These are phyloP conservation scores for Crocidura indochinensis DNA, from an alignment of 2,797 vertebrate species.

Conservation along the genomic window DNA sequence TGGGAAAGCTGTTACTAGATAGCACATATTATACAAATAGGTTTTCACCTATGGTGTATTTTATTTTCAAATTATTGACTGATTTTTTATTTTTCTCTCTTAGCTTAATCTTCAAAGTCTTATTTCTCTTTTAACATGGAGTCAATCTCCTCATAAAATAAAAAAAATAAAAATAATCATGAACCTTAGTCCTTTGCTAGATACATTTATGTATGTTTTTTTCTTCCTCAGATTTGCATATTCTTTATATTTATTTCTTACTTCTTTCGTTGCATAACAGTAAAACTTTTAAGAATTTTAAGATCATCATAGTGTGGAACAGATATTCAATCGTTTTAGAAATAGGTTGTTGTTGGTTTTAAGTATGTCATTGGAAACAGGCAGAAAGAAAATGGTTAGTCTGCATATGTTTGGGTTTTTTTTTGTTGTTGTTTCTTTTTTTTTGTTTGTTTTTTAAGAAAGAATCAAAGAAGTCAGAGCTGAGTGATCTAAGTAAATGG, in stretches of 20 bases:
- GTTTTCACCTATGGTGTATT: not conserved
- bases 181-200: not conserved
- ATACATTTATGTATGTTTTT: not conserved
- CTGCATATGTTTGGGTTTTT: not conserved
- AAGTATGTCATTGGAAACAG: not conserved
- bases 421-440: too few relatives aligned
- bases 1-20: not conserved
- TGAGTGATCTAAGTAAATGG: too few relatives aligned
- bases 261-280: not conserved
- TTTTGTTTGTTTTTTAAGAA: constrained; percentile 44
- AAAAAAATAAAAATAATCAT: not conserved
- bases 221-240: not conserved
- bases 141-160: not conserved
- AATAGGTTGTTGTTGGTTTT: not conserved
- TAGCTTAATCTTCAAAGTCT: not conserved
- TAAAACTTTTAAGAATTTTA: not conserved
- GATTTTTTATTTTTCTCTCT: not conserved
- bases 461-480: not conserved
- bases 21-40: not conserved
- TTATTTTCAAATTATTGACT: too few relatives aligned
- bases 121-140: not conserved
- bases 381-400: not conserved
- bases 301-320: not conserved
- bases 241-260: not conserved
- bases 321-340: not conserved